These are phyloP conservation scores for Dicaeum eximium DNA, from an alignment of 2,113 vertebrate genomes.

Conservation along the genomic window DNA sequence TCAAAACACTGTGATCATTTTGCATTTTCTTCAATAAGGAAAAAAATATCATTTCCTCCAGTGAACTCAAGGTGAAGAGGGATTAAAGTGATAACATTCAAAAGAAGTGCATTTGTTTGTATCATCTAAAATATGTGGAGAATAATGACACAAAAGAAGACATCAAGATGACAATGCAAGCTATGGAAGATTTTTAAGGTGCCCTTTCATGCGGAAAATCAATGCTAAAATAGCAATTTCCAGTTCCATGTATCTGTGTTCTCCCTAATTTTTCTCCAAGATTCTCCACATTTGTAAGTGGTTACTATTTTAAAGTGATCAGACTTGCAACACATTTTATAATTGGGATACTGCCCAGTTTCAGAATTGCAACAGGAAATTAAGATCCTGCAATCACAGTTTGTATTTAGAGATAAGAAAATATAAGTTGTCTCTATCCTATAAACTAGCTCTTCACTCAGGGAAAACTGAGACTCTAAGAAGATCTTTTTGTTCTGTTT, in stretches of 20 bases:
- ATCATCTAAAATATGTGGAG: not conserved
- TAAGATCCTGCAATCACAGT: not conserved
- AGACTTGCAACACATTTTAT: not conserved
- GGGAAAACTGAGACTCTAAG: not conserved
- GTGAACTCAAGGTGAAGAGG: not conserved
- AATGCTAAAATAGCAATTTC: not conserved
- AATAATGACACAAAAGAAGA: constrained; percentile 7
- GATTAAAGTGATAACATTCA: not conserved
- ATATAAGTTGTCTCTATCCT: not conserved
- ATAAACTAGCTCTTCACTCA: not conserved
- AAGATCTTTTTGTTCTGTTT: not conserved
- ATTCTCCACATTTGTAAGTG: not conserved
- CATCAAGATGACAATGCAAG: not conserved
- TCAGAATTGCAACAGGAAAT: not conserved
- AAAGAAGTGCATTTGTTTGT: constrained; percentile 4
- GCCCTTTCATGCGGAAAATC: not conserved
- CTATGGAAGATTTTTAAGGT: not conserved
- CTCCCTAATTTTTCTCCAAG: not conserved
- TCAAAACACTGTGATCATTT: not conserved
- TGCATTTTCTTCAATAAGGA: not conserved
- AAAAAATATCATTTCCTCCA: not conserved
- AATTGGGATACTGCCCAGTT: not conserved
- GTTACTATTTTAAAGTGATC: not conserved
- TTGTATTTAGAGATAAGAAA: not conserved
- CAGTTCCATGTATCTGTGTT: not conserved